Evolutionary conservation across 2,113 vertebrate genomes (phyloP), one percentile per base, ranked within the genome.

Genomic region (Todiramphus saurophagus): DNA sequence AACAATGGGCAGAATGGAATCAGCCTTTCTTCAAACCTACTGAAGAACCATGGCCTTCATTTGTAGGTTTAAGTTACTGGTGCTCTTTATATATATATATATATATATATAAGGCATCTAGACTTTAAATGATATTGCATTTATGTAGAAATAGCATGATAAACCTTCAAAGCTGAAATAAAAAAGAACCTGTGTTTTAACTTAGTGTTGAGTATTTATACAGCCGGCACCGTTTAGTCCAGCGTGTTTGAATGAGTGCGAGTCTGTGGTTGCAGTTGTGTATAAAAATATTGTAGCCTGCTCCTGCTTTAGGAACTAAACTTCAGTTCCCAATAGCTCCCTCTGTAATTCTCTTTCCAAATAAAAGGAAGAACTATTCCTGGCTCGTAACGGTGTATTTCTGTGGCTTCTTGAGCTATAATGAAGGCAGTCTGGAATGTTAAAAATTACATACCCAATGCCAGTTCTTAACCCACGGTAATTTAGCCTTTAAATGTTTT

Each of bases 141-240:
- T 51, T 51, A 87, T 94, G 86, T 96, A 97, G 93, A 96, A 98
- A 97, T 97, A 98, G 97, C 96, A 75, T 23, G 95, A 96, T 87
- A 94, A 97, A 97, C 96, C 95, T 98, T 98, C 97, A 98, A 98
- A 98, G 98, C 87, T 7, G 83, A 94, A 97, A 95, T 96, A 97
- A 98, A 98, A 98, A 96, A 96, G 98, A 97, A 98, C 94, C 98
- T 98, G 98, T 98, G 98, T 98, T 97, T 97, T 96, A 97, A 94
- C 64, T 94, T 76, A 66, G 78, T 11, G 93, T 59, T 44, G 94
- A 95, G 94, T 97, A 97, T 98, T 98, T 98, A 88, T 97, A 98
- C 99, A 99, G 99, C 99, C 99, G 99, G 98, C 98, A 98, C 96
- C 97, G 14, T 97, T 98, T 98, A 98, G 98, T 86, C 97, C 96